Evolutionary conservation across 2,797 vertebrate genomes (phyloP).

Genomic region (Microchirus variegatus): DNA sequence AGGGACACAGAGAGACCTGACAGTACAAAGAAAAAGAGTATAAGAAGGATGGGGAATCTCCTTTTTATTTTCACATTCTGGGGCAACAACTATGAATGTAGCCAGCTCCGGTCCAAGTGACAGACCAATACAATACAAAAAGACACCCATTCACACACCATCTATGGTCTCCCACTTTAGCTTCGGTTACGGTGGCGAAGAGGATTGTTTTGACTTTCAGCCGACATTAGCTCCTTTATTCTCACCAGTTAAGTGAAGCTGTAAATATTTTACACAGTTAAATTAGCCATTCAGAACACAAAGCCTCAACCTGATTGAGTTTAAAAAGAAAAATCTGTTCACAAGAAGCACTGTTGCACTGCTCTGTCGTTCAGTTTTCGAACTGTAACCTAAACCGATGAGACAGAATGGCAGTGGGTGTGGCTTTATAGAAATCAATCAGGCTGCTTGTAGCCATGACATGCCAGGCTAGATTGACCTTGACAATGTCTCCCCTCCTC

Average conservation of each 20-base stretch:
- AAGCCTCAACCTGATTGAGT: conserved; percentile 36
- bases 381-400: conserved; percentile 70
- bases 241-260: conserved; percentile 21
- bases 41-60: conserved; percentile 15
- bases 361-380: conserved; percentile 51
- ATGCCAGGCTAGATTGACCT: conserved; percentile 72
- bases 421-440: conserved; percentile 73
- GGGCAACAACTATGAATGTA: conserved; percentile 45
- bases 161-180: conserved; percentile 13
- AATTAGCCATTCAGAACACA: conserved; percentile 35
- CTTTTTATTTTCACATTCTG: conserved; percentile 43
- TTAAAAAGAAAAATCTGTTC: conserved; percentile 2
- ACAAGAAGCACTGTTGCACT: conserved; percentile 40
- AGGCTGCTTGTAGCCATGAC: conserved; percentile 64
- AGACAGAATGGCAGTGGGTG: conserved; percentile 58
- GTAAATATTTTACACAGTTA: conserved; percentile 55
- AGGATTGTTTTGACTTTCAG: conserved; percentile 18
- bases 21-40: conserved; percentile 47
- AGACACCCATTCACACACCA: conserved; percentile 34
- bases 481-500: conserved; percentile 66
- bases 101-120: conserved; percentile 46
- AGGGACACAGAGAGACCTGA: conserved; percentile 46
- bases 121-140: conserved; percentile 36
- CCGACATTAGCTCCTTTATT: conserved; percentile 25
- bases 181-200: conserved; percentile 1